Conservation (phyloP, 2,888 invertebrate species). For the Nezara viridula region DNA sequence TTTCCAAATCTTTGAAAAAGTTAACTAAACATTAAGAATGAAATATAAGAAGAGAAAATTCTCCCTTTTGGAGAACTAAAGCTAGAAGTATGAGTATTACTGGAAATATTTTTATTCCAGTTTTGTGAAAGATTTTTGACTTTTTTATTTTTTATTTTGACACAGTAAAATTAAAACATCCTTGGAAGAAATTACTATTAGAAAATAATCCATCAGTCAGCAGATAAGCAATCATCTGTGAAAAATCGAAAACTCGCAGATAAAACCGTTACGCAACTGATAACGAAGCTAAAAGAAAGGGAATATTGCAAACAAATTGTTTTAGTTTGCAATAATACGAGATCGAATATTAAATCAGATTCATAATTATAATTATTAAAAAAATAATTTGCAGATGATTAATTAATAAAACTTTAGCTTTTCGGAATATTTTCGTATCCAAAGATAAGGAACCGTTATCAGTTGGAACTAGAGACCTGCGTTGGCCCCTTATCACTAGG, state of each 20-base stretch:
- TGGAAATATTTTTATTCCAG: too few species aligned
- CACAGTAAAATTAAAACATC: too few species aligned
- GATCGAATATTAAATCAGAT: neutral
- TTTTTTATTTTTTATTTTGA: too few species aligned
- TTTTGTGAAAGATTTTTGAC: too few species aligned
- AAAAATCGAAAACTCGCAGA: neutral
- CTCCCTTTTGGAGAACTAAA: too few species aligned
- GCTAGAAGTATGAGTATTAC: too few species aligned
- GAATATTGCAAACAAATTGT: neutral
- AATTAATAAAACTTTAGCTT: neutral
- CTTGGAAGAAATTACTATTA: neutral
- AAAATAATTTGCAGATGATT: neutral
- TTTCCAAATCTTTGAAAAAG: too few species aligned
- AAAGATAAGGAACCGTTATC: neutral
- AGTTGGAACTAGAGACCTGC: neutral
- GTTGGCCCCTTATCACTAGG: constrained; percentile 31
- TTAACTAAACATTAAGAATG: too few species aligned
- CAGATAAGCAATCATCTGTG: neutral
- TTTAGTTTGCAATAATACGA: neutral
- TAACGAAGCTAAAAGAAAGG: neutral
- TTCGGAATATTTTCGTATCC: neutral
- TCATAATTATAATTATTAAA: neutral
- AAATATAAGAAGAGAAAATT: too few species aligned
- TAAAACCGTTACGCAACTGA: neutral
- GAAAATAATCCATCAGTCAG: neutral